Evolutionary conservation across 1,140 invertebrate species (phyloP).

Genomic region (Condylostylus longicornis): DNA sequence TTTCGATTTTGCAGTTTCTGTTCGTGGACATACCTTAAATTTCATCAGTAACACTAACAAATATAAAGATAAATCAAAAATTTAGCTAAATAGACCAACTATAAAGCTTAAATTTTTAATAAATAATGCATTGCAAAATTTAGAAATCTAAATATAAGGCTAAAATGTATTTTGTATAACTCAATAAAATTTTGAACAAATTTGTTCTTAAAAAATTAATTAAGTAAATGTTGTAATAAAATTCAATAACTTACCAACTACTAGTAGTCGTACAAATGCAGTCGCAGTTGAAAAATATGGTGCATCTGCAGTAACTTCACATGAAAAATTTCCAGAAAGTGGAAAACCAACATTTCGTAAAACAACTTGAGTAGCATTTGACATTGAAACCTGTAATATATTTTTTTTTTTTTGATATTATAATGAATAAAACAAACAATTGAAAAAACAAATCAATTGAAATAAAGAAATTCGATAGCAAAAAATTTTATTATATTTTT

Average conservation of each 20-base stretch:
- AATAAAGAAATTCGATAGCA: constrained; percentile 1
- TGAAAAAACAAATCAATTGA: neutral
- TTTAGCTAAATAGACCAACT: too few relatives aligned
- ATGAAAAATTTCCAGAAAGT: constrained; percentile 67
- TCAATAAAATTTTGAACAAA: neutral
- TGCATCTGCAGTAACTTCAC: constrained; percentile 69
- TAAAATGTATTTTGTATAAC: neutral
- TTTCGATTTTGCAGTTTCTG: too few relatives aligned
- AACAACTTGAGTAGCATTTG: constrained; percentile 58
- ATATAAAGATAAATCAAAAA: too few relatives aligned
- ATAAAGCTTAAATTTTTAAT: neutral
- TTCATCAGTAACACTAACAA: too few relatives aligned
- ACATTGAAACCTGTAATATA: constrained; percentile 45
- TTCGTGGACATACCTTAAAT: too few relatives aligned
- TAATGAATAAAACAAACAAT: neutral
- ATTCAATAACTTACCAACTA: constrained; percentile 51
- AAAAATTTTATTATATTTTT: neutral
- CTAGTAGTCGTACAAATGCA: constrained; percentile 47
- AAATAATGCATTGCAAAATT: too few relatives aligned
- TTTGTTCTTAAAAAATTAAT: neutral
- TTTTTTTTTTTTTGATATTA: constrained; percentile 3
- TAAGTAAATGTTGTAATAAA: too few relatives aligned
- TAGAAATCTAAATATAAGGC: too few relatives aligned
- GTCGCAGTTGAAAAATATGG: constrained; percentile 55
- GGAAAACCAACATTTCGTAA: constrained; percentile 53